Base-by-base conservation (phyloP, 2,797 vertebrate species). In the Cichlasoma orientale region DNA sequence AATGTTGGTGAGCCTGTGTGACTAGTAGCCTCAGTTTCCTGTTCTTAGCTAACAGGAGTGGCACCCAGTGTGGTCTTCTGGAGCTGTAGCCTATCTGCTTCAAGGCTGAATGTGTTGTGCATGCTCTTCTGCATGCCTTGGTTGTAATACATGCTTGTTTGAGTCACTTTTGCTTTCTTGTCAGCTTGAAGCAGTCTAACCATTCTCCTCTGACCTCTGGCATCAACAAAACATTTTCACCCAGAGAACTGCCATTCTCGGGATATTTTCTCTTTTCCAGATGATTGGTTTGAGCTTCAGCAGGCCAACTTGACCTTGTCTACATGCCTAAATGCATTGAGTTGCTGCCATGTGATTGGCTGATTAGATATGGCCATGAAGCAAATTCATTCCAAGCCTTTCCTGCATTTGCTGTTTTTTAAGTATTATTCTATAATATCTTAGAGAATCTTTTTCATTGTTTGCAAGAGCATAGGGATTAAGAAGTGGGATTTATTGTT, bases 401-500 rank as follows among this genome's bases (percentile, higher is more conserved):
- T 74, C 21, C 19, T 74, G 53, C n/a, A 21, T 52, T 41, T 5
- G 23, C 13, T 23, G 1, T 7, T 2, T 31, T 3, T 44, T 4
- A 38, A 53, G 29, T 50, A 56, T 61, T 53, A 3, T 57, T 69
- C 12, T 19, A 4, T 41, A 23, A 59, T 53, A 3, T 72, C 54
- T 33, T 27, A 21, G 44, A 21, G 44, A 3, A 25, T 21, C 3
- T 1, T 70, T 76, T 80, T 72, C 27, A 25, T 75, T 70, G 23
- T 74, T 76, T 59, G 18, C 41, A 11, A 31, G 18, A 55, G 31
- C 21, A 50, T 53, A 23, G 63, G 2, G 80, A 38, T 81, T 74
- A 72, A 74, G 52, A 47, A 36, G 31, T 70, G 7, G 27, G 71
- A 88, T 83, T 79, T 83, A 82, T 41, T 59, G 52, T 68, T 53